phyloP scores from a whole-genome alignment of 2,888 invertebrate genomes.

The Agonopterix subpropinquella region DNA sequence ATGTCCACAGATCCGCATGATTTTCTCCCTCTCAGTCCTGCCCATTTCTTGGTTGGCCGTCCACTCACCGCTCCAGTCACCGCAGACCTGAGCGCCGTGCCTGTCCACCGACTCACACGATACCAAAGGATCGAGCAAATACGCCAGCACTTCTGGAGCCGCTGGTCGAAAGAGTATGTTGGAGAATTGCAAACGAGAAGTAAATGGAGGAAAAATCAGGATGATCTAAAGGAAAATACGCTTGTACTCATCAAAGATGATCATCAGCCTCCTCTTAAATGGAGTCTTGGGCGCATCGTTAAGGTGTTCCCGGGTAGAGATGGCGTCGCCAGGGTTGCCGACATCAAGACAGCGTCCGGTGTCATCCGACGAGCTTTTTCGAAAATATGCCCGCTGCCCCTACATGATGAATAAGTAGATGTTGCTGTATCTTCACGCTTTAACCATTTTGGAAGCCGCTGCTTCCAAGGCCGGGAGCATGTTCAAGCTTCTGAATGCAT shows the following conservation, averaged over 20 bases:
- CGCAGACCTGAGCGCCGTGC: neutral
- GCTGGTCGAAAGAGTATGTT: neutral
- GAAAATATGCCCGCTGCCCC: no score
- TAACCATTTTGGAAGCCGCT: no score
- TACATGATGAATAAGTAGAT: no score
- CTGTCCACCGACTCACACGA: neutral
- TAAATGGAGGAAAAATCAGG: neutral
- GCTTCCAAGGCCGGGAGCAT: no score
- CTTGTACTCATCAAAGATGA: slow-evolving; percentile 18
- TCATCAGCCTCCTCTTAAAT: slow-evolving; percentile 16
- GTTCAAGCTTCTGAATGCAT: no score
- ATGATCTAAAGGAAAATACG: slow-evolving; percentile 9
- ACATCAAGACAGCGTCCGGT: no score
- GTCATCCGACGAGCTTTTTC: no score
- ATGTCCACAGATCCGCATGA: neutral
- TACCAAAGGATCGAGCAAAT: neutral
- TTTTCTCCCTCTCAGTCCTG: neutral
- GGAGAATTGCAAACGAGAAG: neutral
- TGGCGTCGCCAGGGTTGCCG: neutral
- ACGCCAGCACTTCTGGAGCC: slow-evolving; percentile 1
- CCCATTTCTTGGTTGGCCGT: slow-evolving; percentile 6
- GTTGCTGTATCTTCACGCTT: no score
- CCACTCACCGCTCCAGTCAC: slow-evolving; percentile 2
- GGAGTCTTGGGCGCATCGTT: slow-evolving; percentile 14
- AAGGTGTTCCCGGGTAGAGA: slow-evolving; percentile 16